phyloP scores from a whole-genome alignment of 2,888 invertebrate species.

The Campaea margaritaria region DNA sequence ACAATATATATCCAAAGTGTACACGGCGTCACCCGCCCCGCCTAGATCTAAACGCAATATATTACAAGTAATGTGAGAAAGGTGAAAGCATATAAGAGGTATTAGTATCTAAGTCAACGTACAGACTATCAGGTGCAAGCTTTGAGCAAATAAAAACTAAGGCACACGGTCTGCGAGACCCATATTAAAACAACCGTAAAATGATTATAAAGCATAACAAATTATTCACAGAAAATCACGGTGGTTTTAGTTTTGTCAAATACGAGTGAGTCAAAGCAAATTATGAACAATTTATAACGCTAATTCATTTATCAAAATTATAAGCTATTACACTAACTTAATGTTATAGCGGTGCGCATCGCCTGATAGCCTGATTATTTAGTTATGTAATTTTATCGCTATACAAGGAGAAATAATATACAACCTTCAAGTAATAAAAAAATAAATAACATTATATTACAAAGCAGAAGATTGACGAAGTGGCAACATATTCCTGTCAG shows the following conservation, averaged over 20 bases:
- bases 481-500: slow-evolving; percentile 82
- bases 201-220: slow-evolving; percentile 41
- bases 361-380: slow-evolving; percentile 68
- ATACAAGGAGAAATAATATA: slow-evolving; percentile 67
- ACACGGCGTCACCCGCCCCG: slow-evolving; percentile 7
- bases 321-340: slow-evolving; percentile 29
- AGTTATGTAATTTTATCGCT: slow-evolving; percentile 57
- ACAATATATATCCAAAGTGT: slow-evolving; percentile 16
- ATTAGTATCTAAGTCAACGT: slow-evolving; percentile 56
- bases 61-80: slow-evolving; percentile 30
- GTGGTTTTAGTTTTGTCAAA: slow-evolving; percentile 56
- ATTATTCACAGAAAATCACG: slow-evolving; percentile 57
- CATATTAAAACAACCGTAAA: slow-evolving; percentile 49
- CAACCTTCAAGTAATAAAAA: slow-evolving; percentile 74
- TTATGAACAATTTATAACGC: slow-evolving; percentile 22
- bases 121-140: slow-evolving; percentile 73
- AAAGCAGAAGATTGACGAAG: slow-evolving; percentile 81
- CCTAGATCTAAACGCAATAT: slow-evolving; percentile 21
- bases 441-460: slow-evolving; percentile 82
- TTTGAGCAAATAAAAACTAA: slow-evolving; percentile 80
- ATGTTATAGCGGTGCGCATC: slow-evolving; percentile 44
- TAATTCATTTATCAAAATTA: slow-evolving; percentile 36
- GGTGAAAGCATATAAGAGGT: slow-evolving; percentile 40
- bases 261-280: slow-evolving; percentile 30
- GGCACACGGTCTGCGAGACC: slow-evolving; percentile 75